Evolutionary conservation across 2,888 invertebrate genomes (phyloP), one percentile per base, ranked within the genome.

Genomic region (Habroteleia sp.): DNA sequence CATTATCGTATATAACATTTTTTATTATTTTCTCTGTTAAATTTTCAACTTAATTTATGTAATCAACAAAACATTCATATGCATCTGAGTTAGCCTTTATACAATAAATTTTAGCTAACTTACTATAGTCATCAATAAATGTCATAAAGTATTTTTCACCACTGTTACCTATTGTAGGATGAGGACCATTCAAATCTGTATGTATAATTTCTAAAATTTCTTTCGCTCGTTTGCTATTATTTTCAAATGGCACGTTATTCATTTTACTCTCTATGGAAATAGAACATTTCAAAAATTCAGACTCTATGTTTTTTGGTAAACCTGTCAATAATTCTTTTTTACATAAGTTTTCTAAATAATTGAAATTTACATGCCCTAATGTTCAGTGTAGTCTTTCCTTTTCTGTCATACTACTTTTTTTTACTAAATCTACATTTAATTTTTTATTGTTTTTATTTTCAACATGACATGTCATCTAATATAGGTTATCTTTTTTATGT

Each of bases 101-200:
- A 25, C 25, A 25, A 25, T 25, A 25, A 25, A 25, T 25, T 25
- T 25, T 25, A 25, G 5, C 25, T 25, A 25, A 25, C 25, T 25
- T 25, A 25, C 25, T 25, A 7, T 25, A 25, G 25, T 25, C 25
- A 25, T 25, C 25, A 25, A 25, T 25, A 25, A 25, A 25, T 7
- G 25, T 25, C 25, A 25, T 25, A 25, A 25, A 25, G 25, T 25
- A 25, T 25, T 25, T 25, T 25, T 25, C 25, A 25, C 25, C 25
- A 25, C 5, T 6, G 25, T 25, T 25, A 25, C 25, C 25, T 7
- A 25, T 7, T 25, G 25, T 5, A 25, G 25, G 25, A 25, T 25
- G 25, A 25, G 25, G 25, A 6, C 25, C 25, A 25, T 25, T 25
- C 7, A 25, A 25, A 25, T 25, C 25, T 7, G 25, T 25, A 5